A percentile compares a stretch with the other conserved stretches of the same genome.
These are phyloP conservation scores for Xestia rhomboidea DNA, from an alignment of 2,888 invertebrate species.

Conservation along the genomic window DNA sequence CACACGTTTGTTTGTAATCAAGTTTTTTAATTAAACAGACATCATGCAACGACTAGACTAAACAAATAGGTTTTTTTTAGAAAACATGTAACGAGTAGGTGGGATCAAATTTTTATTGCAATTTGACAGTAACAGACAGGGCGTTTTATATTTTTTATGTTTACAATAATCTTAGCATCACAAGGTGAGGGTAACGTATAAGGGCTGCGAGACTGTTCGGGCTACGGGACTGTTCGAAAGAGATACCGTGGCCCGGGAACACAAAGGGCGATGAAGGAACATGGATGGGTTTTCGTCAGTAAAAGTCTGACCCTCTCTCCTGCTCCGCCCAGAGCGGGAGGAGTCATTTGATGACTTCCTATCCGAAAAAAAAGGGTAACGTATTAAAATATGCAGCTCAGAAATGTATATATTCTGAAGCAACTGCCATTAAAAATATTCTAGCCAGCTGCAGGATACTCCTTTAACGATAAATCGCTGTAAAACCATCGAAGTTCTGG, in stretches of 20 bases:
- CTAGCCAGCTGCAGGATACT: background rate
- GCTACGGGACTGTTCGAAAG: too few relatives aligned
- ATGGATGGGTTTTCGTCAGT: too few relatives aligned
- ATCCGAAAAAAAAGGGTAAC: too few relatives aligned
- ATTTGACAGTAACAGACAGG: constrained; percentile 19
- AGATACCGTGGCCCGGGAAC: too few relatives aligned
- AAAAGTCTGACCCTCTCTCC: too few relatives aligned
- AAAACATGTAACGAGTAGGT: background rate
- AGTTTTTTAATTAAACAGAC: constrained; percentile 31
- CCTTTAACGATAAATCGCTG: background rate
- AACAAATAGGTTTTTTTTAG: constrained; percentile 22
- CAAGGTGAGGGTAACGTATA: background rate
- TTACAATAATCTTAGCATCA: background rate
- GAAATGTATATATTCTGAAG: background rate
- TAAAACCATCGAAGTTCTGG: background rate
- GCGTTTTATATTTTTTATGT: constrained; percentile 8
- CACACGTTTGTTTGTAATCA: constrained; percentile 13
- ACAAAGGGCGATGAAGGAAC: too few relatives aligned
- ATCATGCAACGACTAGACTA: constrained; percentile 27
- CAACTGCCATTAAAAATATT: background rate
- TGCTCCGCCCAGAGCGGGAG: too few relatives aligned
- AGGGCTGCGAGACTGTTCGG: too few relatives aligned
- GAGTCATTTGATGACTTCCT: too few relatives aligned
- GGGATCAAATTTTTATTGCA: constrained; percentile 2
- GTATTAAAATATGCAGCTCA: background rate